Evolutionary conservation across 2,113 vertebrate species (phyloP), one percentile per base, ranked within the genome.

Genomic region (Acrocephalus kingi): DNA sequence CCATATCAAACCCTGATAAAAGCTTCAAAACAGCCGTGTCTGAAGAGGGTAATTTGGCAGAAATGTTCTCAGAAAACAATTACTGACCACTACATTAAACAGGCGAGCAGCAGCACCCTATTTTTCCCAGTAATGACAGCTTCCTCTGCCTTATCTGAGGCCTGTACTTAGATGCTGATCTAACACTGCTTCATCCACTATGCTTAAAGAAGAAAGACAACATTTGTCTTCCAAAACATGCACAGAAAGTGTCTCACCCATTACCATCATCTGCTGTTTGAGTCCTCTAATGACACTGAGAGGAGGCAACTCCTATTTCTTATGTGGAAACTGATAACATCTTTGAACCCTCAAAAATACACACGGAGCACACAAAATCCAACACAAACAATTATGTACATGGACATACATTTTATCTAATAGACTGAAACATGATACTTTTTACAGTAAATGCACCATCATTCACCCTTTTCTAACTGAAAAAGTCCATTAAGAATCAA

Each of bases 341-440:
- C n/a, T 84, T 74, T 66, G 37, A 67, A 45, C 24, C 30, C 56
- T 54, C 68, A 54, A 74, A 94, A 89, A 37, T 9, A 20, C 7
- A 58, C 11, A 7, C 0, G 1, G 1, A 59, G 23, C 0, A 0
- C 56, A 59, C 33, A 78, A 89, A 91, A 71, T 19, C 22, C 52
- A 33, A 74, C 0, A 45, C 2, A 6, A 49, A 17, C 2, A 15
- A 49, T 22, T 63, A 74, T 4, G 3, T 49, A 20, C 17, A 62
- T 12, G 30, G 33, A 69, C 8, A 20, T 18, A 39, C 1, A 23
- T 33, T 75, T 73, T 54, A 84, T 41, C 49, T 72, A 75, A 37
- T 0, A 59, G 15, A 51, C 0, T 35, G 52, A 80, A 61, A 56
- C 5, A 33, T 17, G n/a, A 73, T 31, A 41, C 16, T 66, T 51